Conservation (phyloP, 2,888 invertebrate species). For the Drymonia ruficornis region DNA sequence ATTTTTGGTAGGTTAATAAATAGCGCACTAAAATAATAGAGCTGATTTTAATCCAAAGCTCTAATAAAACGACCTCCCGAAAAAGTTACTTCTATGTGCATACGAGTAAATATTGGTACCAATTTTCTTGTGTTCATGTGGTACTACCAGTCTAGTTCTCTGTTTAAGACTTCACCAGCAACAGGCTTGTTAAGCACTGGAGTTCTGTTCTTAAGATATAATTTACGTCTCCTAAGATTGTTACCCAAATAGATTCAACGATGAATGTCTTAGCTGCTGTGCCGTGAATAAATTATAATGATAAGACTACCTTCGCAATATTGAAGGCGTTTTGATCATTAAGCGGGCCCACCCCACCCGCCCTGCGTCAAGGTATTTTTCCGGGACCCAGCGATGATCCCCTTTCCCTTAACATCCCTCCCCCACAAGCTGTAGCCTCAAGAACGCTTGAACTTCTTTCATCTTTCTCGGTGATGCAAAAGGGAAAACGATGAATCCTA, state of each 20-base stretch:
- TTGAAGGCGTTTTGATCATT: constrained; percentile 81
- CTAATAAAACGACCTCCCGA: too few species aligned
- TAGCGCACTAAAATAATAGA: too few species aligned
- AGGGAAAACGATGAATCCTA: constrained; percentile 49
- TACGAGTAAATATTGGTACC: too few species aligned
- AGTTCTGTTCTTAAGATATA: background rate
- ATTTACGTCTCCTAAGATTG: background rate
- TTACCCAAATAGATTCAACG: constrained; percentile 15
- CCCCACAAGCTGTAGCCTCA: constrained; percentile 52
- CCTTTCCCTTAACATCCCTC: constrained; percentile 53
- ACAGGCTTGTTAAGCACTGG: background rate
- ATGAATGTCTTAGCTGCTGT: constrained; percentile 55
- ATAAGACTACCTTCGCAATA: constrained; percentile 78
- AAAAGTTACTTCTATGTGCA: too few species aligned
- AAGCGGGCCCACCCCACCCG: constrained; percentile 53
- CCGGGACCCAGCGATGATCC: constrained; percentile 56
- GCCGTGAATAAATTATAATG: constrained; percentile 82
- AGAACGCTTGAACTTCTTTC: constrained; percentile 71
- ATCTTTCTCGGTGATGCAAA: constrained; percentile 60
- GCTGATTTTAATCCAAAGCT: too few species aligned
- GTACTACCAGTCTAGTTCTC: too few species aligned
- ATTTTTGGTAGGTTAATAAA: too few species aligned
- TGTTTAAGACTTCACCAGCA: too few species aligned
- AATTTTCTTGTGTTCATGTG: too few species aligned
- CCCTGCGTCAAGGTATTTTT: constrained; percentile 66